Evolutionary conservation across 2,797 vertebrate species (phyloP).

Genomic region (Pantherophis vulpinus): DNA sequence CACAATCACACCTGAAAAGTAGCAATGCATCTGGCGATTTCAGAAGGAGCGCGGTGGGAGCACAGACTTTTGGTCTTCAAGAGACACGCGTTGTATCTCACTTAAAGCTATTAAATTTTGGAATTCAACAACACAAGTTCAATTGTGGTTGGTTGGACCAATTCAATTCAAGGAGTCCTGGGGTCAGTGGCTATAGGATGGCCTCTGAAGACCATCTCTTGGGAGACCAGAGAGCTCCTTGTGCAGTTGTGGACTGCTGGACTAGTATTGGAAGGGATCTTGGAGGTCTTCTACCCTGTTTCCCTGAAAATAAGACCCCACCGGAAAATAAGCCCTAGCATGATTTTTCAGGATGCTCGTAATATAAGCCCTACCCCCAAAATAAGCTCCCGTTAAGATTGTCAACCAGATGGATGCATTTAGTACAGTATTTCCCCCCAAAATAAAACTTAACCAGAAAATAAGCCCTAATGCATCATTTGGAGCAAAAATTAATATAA

Average conservation of each 20-base stretch:
- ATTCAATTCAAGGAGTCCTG: background rate
- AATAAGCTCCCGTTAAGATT: too few species aligned
- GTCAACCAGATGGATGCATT: too few species aligned
- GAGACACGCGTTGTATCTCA: background rate
- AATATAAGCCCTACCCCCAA: too few species aligned
- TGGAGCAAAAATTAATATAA: too few species aligned
- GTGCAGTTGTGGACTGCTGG: background rate
- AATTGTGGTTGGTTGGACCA: background rate
- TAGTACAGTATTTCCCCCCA: too few species aligned
- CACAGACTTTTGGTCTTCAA: background rate
- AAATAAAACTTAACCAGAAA: too few species aligned
- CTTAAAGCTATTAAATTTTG: background rate
- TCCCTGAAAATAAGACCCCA: too few species aligned
- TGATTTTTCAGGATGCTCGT: too few species aligned
- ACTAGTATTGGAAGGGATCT: background rate
- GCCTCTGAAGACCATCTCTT: background rate
- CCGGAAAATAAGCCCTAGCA: too few species aligned
- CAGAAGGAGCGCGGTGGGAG: background rate
- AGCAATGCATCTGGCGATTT: conserved; percentile 20
- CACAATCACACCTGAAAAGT: conserved; percentile 51
- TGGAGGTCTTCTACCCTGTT: too few species aligned
- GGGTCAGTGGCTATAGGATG: background rate
- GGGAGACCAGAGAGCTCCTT: background rate
- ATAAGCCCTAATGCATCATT: too few species aligned
- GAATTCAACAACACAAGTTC: background rate